Base-by-base conservation (phyloP, 2,797 vertebrate genomes). In the Leptoclinus maculatus region DNA sequence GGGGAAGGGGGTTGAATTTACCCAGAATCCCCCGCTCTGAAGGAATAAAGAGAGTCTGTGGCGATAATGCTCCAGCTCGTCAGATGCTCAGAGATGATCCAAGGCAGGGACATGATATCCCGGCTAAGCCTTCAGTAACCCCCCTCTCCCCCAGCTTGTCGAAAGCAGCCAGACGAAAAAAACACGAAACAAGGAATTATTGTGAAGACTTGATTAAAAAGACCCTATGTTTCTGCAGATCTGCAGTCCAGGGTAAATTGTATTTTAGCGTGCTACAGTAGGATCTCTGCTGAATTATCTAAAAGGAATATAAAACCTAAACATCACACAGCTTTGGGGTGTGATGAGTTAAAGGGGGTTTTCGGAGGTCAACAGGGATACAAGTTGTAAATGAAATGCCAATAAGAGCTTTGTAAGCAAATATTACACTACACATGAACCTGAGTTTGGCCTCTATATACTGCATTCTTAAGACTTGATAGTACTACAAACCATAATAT, bases 41-140 rank as follows among this genome's bases (percentile, higher is more conserved):
- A 80, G 83, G 87, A 91, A 87, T 91, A 88, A 83, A 85, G 77
- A 79, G 76, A 88, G 87, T 90, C 84, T 91, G 84, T 83, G 78
- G 86, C 76, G 56, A 85, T 90, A 88, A 92, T 87, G 85, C 89
- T 90, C 83, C 85, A 89, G 90, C 89, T 93, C 85, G 76, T 90
- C 91, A 90, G 91, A 91, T 88, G 84, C 87, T 92, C 91, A 80
- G 79, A 89, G 89, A 87, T 91, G 92, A 94, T 93, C 94, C 91
- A 76, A 92, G 84, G 89, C 83, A 91, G 90, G 93, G 86, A 92
- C 91, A 90, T 89, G 86, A 91, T 87, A 93, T 94, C 93, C 91
- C 59, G 78, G 82, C 83, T 94, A 93, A 94, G 91, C 91, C 86
- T 71, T 65, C 58, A 45, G 83, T 87, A 91, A 85, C 64, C 79